Percentiles rank a stretch among this genome's conserved stretches.
Evolutionary conservation across 30 jellyfish, hydroid and myxozoan genomes (phyloP).

Genomic region (Aurelia sp.): DNA sequence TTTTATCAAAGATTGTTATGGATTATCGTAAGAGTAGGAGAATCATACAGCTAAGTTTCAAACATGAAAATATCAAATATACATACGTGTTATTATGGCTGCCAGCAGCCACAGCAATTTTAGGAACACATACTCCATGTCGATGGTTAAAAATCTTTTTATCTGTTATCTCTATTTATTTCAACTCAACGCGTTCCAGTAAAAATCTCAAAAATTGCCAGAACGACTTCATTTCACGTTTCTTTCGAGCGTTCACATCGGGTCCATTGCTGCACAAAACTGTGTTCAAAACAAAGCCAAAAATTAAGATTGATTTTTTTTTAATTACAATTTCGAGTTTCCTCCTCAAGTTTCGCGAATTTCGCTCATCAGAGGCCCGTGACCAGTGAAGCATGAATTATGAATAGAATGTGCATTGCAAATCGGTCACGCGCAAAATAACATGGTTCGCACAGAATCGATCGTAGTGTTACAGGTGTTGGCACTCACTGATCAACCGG

Average conservation of each 20-base stretch:
- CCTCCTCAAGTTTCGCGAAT: neutral
- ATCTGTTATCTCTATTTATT: neutral
- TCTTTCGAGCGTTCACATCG: neutral
- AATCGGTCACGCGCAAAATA: constrained; percentile 72
- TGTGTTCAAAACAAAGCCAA: neutral
- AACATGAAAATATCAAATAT: neutral
- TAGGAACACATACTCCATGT: neutral
- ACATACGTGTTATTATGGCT: neutral
- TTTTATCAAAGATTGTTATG: too few relatives aligned
- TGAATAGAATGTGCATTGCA: constrained; percentile 59
- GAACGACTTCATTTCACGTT: neutral
- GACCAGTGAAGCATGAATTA: constrained; percentile 53
- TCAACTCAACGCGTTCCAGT: neutral
- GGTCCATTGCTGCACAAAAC: neutral
- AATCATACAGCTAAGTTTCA: too few relatives aligned
- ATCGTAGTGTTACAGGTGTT: constrained; percentile 53
- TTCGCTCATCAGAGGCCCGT: constrained; percentile 15
- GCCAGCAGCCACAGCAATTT: constrained; percentile 10
- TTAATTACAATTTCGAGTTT: neutral
- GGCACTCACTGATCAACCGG: constrained; percentile 78
- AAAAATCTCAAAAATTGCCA: neutral
- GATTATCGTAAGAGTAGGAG: too few relatives aligned
- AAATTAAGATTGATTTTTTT: neutral
- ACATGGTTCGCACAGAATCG: constrained; percentile 52
- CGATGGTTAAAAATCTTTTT: too few relatives aligned